Evolutionary conservation across 2,797 vertebrate species (phyloP).

Genomic region (Rhabdomys pumilio): DNA sequence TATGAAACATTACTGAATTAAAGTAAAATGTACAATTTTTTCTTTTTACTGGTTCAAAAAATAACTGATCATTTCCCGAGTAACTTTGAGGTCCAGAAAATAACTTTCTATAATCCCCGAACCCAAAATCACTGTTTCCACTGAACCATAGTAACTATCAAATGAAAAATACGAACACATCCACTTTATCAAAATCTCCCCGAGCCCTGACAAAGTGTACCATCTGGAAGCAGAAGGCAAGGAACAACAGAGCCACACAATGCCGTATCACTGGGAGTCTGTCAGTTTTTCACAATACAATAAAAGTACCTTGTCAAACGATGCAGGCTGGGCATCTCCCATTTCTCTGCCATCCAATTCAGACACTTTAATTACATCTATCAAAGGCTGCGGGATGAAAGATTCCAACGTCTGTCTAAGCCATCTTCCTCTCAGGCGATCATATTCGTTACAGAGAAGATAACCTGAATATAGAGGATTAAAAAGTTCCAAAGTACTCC

Average conservation of each 20-base stretch:
- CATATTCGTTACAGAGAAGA: slow-evolving; percentile 95
- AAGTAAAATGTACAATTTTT: slow-evolving; percentile 22
- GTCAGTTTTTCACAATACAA: slow-evolving; percentile 61
- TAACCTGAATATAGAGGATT: slow-evolving; percentile 88
- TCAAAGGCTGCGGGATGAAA: slow-evolving; percentile 92
- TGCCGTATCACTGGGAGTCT: not conserved
- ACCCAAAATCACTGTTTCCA: slow-evolving; percentile 3
- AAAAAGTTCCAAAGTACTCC: slow-evolving; percentile 26
- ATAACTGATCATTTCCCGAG: slow-evolving; percentile 54
- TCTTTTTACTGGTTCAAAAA: slow-evolving; percentile 44
- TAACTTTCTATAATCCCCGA: slow-evolving; percentile 57
- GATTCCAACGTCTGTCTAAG: slow-evolving; percentile 95
- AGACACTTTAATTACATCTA: slow-evolving; percentile 90
- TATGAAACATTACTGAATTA: slow-evolving; percentile 64
- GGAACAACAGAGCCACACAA: slow-evolving; percentile 27
- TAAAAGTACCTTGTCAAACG: slow-evolving; percentile 90
- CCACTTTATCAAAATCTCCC: slow-evolving; percentile 68
- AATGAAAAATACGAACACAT: slow-evolving; percentile 57
- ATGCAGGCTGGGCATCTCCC: slow-evolving; percentile 88
- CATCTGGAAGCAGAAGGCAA: slow-evolving; percentile 52
- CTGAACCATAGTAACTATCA: slow-evolving; percentile 56
- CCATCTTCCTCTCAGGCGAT: slow-evolving; percentile 92
- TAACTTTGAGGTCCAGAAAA: slow-evolving; percentile 57
- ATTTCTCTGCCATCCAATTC: slow-evolving; percentile 93
- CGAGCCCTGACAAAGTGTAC: not conserved